These are phyloP conservation scores for Aphaenogaster floridana DNA, from an alignment of 1,140 invertebrate species.

Conservation along the genomic window DNA sequence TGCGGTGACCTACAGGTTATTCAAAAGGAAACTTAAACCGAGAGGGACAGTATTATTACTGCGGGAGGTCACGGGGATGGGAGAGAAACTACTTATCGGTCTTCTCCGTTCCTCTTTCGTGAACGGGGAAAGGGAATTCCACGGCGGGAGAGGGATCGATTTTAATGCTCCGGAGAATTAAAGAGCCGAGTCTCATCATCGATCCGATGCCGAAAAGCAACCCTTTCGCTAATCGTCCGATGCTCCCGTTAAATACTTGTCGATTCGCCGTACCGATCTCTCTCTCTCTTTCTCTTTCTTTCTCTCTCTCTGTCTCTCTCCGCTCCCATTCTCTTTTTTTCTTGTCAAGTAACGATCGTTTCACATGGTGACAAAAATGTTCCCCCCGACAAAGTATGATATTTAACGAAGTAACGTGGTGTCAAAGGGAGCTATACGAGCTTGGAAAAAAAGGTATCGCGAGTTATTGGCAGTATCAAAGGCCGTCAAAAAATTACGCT, in stretches of 20 bases:
- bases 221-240: conserved; percentile 54
- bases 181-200: conserved; percentile 48
- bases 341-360: conserved; percentile 54
- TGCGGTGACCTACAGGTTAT: conserved; percentile 78
- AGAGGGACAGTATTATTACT: conserved; percentile 75
- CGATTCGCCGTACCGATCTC: conserved; percentile 11
- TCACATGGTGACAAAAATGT: conserved; percentile 54
- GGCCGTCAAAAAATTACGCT: conserved; percentile 57
- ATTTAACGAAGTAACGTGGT: conserved; percentile 66
- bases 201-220: conserved; percentile 51
- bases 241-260: conserved; percentile 50
- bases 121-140: conserved; percentile 42
- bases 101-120: conserved; percentile 63
- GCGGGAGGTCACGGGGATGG: conserved; percentile 71
- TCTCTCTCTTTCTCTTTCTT: not conserved
- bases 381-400: conserved; percentile 39
- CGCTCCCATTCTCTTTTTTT: conserved; percentile 35
- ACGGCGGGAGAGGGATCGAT: conserved; percentile 39
- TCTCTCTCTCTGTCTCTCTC: conserved; percentile 26
- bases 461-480: conserved; percentile 48
- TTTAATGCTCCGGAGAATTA: conserved; percentile 58
- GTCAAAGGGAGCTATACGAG: conserved; percentile 39
- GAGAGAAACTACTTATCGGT: conserved; percentile 72
- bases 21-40: conserved; percentile 78
- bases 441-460: conserved; percentile 60